A percentile compares a stretch with the other conserved stretches of the same genome.
Evolutionary conservation across 2,797 vertebrate genomes (phyloP).

Genomic region (Parauchenoglanis punctatus): DNA sequence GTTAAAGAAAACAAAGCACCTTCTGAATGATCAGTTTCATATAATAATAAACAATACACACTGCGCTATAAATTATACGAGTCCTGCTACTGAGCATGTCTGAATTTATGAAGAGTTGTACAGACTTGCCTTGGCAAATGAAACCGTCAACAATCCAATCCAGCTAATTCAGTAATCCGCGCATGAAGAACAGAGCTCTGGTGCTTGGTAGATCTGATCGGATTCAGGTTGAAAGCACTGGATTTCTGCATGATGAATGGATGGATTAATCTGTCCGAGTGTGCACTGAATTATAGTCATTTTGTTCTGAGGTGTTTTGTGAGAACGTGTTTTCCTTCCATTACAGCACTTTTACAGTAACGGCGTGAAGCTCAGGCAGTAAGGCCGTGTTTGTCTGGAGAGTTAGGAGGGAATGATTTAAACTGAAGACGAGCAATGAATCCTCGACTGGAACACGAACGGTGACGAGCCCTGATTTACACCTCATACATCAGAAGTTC

Average conservation of each 20-base stretch:
- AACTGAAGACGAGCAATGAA: not conserved
- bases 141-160: not conserved
- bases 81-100: not conserved
- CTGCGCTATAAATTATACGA: not conserved
- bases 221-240: not conserved
- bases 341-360: not conserved
- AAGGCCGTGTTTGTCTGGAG: not conserved
- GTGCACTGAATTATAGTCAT: slow-evolving; percentile 2
- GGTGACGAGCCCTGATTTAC: not conserved
- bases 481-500: not conserved
- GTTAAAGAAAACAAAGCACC: not conserved
- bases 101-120: not conserved
- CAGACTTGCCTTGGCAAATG: not conserved
- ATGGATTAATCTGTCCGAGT: not conserved
- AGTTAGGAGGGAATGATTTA: not conserved
- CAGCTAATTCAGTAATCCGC: not conserved
- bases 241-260: slow-evolving; percentile 4
- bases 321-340: not conserved
- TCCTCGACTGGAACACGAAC: not conserved
- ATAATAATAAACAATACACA: too few species aligned
- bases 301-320: not conserved
- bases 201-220: not conserved
- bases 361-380: not conserved
- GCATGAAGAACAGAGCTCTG: not conserved
- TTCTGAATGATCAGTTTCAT: not conserved